Evolutionary conservation across 2,113 vertebrate species (phyloP), one percentile per base, ranked within the genome.

Genomic region (Nothobranchius furzeri): DNA sequence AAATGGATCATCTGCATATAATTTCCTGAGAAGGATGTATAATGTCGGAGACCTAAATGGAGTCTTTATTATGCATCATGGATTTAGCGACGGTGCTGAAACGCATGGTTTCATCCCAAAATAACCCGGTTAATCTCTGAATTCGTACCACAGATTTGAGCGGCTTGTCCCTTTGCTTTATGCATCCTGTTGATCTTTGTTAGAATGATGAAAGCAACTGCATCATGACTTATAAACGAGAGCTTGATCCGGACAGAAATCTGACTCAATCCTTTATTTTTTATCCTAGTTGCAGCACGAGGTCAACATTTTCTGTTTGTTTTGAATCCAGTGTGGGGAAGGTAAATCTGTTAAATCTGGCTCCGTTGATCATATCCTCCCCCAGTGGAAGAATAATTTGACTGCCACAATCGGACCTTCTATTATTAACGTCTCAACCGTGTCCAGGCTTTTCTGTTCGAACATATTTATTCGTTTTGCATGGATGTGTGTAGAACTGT

Each of bases 111-210:
- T 75, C 76, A 61, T 58, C 71, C 75, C 64, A 81, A 82, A 89
- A 89, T 86, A 88, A 85, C 81, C 71, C 70, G 1, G 78, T 65
- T 77, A 85, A 87, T 73, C 86, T 76, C 66, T 75, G 78, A 85
- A 85, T 71, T 81, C 85, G 81, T 36, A 79, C 64, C 75, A 68
- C 83, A 84, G 79, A 84, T 88, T 87, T 64, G 74, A 76, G 77
- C 76, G 65, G 67, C 64, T 87, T 70, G 76, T 86, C 67, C 50
- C 48, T 14, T 42, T 53, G 73, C 65, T 76, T 80, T 60, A 10
- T 74, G 66, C 48, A 2, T 71, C 51, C 61, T 47, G 55, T 57
- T 90, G 83, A 87, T 90, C 86, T 87, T 73, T 50, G 74, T 73
- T 79, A 24, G 52, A 78, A 78, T 36, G 64, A 81, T 81, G 66